These are phyloP conservation scores for Seriola aureovittata DNA, from an alignment of 2,113 vertebrate genomes.

Conservation along the genomic window DNA sequence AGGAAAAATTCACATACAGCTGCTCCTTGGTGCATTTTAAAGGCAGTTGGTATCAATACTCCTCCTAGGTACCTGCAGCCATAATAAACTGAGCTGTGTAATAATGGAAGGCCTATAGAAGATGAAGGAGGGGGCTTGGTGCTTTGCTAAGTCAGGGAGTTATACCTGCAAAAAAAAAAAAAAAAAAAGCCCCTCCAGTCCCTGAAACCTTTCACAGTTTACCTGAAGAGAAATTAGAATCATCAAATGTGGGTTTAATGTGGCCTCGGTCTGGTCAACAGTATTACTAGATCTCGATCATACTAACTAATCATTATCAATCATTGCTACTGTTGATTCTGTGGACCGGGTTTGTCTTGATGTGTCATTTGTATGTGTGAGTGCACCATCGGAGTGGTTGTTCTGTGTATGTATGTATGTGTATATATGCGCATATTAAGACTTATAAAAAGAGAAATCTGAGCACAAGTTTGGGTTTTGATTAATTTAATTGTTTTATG, in stretches of 20 bases:
- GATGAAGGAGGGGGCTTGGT: constrained; percentile 38
- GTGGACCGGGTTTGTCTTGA: constrained; percentile 56
- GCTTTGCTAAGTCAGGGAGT: constrained; percentile 53
- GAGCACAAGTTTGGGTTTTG: constrained; percentile 84
- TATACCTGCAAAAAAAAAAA: constrained; percentile 35
- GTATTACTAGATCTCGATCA: constrained; percentile 53
- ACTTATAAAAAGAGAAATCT: constrained; percentile 73
- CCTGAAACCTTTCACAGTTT: constrained; percentile 10
- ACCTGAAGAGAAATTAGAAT: constrained; percentile 17
- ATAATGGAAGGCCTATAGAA: not conserved
- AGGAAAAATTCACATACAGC: not conserved
- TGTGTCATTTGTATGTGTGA: constrained; percentile 56
- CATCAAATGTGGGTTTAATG: not conserved
- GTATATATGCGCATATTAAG: constrained; percentile 67
- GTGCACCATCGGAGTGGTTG: constrained; percentile 46
- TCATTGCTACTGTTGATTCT: constrained; percentile 61
- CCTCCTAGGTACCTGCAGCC: constrained; percentile 38
- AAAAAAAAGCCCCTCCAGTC: constrained; percentile 13
- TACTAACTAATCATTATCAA: constrained; percentile 43
- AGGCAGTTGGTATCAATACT: constrained; percentile 17
- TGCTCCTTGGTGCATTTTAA: constrained; percentile 29
- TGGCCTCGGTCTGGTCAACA: constrained; percentile 42
- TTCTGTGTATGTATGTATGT: constrained; percentile 48
- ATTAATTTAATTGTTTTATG: constrained; percentile 83
- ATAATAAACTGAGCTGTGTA: constrained; percentile 6